A percentile compares a stretch with the other conserved stretches of the same genome.
Conservation (phyloP, 1,140 invertebrate genomes). For the Homalodisca vitripennis region DNA sequence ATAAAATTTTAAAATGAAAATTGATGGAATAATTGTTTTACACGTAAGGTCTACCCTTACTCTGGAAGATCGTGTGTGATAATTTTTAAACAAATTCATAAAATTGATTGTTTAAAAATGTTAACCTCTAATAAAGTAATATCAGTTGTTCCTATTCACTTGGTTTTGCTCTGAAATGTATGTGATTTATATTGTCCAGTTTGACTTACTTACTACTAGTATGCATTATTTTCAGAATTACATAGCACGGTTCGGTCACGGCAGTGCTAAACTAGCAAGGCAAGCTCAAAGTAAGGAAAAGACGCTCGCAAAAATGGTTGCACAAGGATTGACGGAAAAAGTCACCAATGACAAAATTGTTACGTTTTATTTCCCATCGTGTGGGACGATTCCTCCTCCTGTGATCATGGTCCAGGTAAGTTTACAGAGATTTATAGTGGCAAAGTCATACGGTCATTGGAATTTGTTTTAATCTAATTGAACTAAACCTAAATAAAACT, state of each 20-base stretch:
- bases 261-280: constrained; percentile 94
- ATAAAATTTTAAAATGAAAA: neutral
- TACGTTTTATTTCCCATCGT: constrained; percentile 95
- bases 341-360: constrained; percentile 87
- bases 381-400: constrained; percentile 95
- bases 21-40: too few relatives aligned
- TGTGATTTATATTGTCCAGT: too few relatives aligned
- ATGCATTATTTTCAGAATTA: constrained; percentile 82
- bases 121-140: too few relatives aligned
- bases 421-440: too few relatives aligned
- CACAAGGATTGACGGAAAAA: constrained; percentile 94
- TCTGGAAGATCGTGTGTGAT: too few relatives aligned
- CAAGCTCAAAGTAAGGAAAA: constrained; percentile 99
- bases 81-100: too few relatives aligned
- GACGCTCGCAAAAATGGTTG: constrained; percentile 98
- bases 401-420: constrained; percentile 93
- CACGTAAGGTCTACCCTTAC: too few relatives aligned
- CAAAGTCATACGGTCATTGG: neutral
- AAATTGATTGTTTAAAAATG: too few relatives aligned
- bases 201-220: too few relatives aligned
- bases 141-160: too few relatives aligned
- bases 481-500: neutral
- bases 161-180: too few relatives aligned
- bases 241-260: constrained; percentile 98
- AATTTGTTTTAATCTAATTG: neutral